Evolutionary conservation across 2,113 vertebrate species (phyloP), one percentile per base, ranked within the genome.

Genomic region (Pelmatolapia mariae): DNA sequence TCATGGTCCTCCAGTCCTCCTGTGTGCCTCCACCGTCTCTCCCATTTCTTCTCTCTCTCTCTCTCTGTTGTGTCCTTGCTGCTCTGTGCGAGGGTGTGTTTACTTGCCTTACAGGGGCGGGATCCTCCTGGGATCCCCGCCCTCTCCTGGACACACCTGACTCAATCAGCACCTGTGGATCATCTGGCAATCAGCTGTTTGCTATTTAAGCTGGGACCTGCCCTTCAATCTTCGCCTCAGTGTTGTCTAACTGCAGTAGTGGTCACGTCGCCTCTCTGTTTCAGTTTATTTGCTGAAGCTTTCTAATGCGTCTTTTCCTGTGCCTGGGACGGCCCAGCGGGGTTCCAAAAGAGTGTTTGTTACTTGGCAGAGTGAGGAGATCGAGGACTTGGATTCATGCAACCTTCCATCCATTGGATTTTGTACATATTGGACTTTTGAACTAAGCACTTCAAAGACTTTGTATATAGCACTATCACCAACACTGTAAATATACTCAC

Each of bases 141-240:
- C 31, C 59, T 36, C 59, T 63, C 59, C 31, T n/a, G 33, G 61
- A 38, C 31, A 38, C 31, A 38, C 61, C 61, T 66, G 31, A 38
- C 33, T 66, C 61, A 38, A 66, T 68, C 63, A 38, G 33, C 33
- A 22, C 33, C 33, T 13, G 19, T 22, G 33, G 33, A 8, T 38
- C 33, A 38, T 68, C 63, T 68, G 63, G 33, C 63, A 38, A 68
- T 38, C 63, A 68, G 63, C 63, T 68, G 61, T 68, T 68, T 68
- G 11, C 19, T 68, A 22, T 68, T 68, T 68, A 68, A 5, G 33
- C 33, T 68, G 19, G 33, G 7, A 38, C 33, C 19, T 66, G 61
- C 38, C 61, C 33, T 66, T 59, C 15, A 12, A 3, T 13, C 19
- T 66, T 66, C 0, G 2, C 4, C 61, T 38, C 5, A 11, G 19